Evolutionary conservation across 2,113 vertebrate genomes (phyloP).

Genomic region (Bubo bubo): DNA sequence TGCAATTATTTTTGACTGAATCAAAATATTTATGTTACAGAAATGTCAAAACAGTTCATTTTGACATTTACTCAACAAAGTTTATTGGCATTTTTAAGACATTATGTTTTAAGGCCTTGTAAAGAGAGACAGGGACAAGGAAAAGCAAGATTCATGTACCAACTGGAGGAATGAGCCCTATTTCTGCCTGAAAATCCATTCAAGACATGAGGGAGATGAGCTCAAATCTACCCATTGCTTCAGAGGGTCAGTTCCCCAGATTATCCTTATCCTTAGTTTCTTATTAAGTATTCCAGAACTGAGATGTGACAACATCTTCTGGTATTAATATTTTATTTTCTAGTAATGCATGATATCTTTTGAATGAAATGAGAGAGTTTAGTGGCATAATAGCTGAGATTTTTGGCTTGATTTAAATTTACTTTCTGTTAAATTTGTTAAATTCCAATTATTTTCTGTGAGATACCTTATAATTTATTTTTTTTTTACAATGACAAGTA

Average conservation of each 20-base stretch:
- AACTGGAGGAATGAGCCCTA: not conserved
- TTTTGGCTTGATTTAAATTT: not conserved
- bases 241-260: not conserved
- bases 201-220: not conserved
- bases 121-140: not conserved
- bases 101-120: not conserved
- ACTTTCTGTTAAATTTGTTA: not conserved
- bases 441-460: not conserved
- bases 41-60: not conserved
- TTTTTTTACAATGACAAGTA: rapidly evolving
- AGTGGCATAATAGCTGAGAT: not conserved
- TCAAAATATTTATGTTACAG: not conserved
- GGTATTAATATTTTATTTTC: not conserved
- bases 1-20: not conserved
- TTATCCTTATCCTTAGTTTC: not conserved
- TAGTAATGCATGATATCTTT: not conserved
- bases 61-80: not conserved
- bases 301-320: not conserved
- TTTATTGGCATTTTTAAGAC: not conserved
- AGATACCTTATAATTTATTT: not conserved
- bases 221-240: not conserved
- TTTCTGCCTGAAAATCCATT: not conserved
- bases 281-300: not conserved
- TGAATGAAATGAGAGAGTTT: not conserved
- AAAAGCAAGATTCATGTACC: not conserved